phyloP scores from a whole-genome alignment of 2,113 vertebrate species.

The Laticauda colubrina region DNA sequence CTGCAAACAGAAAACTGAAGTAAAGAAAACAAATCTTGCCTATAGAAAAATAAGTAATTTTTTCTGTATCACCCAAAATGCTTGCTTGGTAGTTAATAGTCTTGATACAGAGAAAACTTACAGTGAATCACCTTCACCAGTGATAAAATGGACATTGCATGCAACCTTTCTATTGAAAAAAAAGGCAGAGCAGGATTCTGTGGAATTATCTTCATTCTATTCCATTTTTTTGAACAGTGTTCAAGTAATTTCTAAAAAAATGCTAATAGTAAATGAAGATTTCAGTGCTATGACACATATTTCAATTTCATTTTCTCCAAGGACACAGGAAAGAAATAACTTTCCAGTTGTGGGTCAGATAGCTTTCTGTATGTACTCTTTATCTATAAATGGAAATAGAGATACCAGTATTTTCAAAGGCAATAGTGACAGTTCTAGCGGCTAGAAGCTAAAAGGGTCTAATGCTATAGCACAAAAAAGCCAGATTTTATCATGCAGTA shows the following conservation, averaged over 20 bases:
- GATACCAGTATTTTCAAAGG: background rate
- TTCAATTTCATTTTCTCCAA: background rate
- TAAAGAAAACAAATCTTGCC: background rate
- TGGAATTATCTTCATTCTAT: background rate
- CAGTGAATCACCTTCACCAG: background rate
- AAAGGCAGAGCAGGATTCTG: background rate
- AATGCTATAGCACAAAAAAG: background rate
- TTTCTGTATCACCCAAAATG: background rate
- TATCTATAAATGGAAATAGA: slow-evolving; percentile 12
- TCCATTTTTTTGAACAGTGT: background rate
- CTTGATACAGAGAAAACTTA: background rate
- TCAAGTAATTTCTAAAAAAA: background rate
- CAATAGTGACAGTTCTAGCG: background rate
- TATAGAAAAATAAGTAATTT: background rate
- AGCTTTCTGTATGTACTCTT: background rate
- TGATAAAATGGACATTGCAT: background rate
- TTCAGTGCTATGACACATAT: background rate
- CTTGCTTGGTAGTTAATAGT: background rate
- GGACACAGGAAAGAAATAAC: background rate
- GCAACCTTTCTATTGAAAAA: background rate
- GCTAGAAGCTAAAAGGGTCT: background rate
- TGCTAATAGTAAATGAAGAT: background rate
- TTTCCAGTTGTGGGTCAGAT: background rate
- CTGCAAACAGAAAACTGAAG: background rate
- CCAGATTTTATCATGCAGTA: slow-evolving; percentile 14